Percentiles rank a stretch among this genome's conserved stretches.
Conservation (phyloP, 92 coral and sea anemone genomes). For the Zoanthus sansibaricus region DNA sequence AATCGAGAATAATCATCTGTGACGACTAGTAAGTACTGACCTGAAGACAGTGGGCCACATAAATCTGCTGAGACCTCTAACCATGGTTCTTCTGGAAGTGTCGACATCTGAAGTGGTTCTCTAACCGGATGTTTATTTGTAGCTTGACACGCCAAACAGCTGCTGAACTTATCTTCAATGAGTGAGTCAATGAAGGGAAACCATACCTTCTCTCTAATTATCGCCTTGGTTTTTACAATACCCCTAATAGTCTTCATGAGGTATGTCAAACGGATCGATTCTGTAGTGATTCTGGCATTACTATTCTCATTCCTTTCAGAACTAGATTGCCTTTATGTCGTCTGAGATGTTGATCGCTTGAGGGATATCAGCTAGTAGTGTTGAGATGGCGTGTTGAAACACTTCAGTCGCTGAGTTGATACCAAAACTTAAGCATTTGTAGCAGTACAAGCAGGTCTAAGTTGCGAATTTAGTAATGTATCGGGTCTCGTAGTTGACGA, state of each 20-base stretch:
- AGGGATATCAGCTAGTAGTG: background rate
- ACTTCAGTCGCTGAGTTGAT: background rate
- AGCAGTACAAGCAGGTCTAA: background rate
- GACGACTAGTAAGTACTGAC: background rate
- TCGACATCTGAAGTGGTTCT: slow-evolving; percentile 49
- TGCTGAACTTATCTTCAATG: background rate
- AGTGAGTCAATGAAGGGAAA: background rate
- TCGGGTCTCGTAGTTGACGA: background rate
- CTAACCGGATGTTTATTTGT: background rate
- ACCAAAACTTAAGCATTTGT: background rate
- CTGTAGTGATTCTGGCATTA: background rate
- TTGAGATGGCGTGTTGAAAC: background rate
- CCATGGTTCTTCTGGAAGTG: slow-evolving; percentile 67
- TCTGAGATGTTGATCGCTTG: background rate
- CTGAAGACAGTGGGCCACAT: slow-evolving; percentile 25
- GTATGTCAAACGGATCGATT: background rate
- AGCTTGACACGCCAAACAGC: background rate
- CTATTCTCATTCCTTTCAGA: background rate
- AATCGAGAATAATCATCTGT: background rate
- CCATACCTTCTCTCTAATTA: background rate
- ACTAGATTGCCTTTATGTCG: background rate
- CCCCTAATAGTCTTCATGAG: background rate
- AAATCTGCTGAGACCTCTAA: slow-evolving; percentile 41
- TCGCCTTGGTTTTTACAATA: background rate
- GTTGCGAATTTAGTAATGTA: background rate